Evolutionary conservation across 2,797 vertebrate species (phyloP).

Genomic region (Aldrovandia affinis): DNA sequence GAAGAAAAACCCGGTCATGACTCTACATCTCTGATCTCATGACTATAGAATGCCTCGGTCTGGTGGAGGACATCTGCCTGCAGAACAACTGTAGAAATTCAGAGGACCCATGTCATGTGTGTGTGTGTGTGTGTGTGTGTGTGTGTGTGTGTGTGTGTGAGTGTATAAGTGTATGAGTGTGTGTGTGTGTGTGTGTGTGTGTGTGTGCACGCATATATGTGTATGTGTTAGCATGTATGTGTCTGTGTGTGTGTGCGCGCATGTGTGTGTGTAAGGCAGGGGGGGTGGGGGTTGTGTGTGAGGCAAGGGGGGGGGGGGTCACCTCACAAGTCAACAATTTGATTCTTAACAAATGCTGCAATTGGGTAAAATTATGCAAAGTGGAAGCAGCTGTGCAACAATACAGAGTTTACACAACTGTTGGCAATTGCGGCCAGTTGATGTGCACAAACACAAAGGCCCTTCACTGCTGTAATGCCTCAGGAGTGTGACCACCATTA

Average conservation of each 20-base stretch:
- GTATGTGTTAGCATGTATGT: conserved; percentile 38
- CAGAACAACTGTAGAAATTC: conserved; percentile 46
- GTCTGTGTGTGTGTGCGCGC: conserved; percentile 41
- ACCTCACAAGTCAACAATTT: conserved; percentile 18
- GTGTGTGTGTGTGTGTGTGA: conserved; percentile 38
- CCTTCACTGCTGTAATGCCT: background rate
- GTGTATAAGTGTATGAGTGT: background rate
- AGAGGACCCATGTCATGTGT: conserved; percentile 26
- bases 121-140: conserved; percentile 39
- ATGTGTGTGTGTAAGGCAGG: background rate
- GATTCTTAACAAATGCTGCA: conserved; percentile 3
- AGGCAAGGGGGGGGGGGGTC: conserved; percentile 39
- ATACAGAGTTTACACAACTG: conserved; percentile 16
- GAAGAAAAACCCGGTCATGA: background rate
- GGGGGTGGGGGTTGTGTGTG: too few species aligned
- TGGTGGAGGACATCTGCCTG: conserved; percentile 50
- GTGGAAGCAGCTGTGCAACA: background rate
- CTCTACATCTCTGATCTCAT: conserved; percentile 48
- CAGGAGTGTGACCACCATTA: background rate
- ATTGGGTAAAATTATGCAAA: conserved; percentile 2
- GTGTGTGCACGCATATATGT: conserved; percentile 40
- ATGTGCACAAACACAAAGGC: conserved; percentile 15
- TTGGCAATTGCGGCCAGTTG: background rate
- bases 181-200: conserved; percentile 38
- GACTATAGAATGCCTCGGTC: conserved; percentile 47